Evolutionary conservation across 2,797 vertebrate species (phyloP), one percentile per base, ranked within the genome.

Genomic region (Lemur catta): DNA sequence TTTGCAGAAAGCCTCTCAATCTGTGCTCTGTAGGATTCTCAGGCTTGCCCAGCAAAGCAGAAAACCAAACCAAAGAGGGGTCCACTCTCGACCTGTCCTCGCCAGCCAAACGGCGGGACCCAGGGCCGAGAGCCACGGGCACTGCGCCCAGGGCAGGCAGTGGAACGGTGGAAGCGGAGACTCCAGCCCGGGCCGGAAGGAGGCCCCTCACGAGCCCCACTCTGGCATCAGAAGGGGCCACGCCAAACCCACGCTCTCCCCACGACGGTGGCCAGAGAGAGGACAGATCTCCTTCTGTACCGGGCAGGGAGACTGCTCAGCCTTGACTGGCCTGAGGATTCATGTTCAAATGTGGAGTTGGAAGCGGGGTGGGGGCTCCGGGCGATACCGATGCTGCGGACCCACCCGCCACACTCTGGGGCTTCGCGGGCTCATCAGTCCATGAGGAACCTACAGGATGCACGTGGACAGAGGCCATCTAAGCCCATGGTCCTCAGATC

Each of bases 111-210:
- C 2, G 4, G 55, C 82, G 12, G 0, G 35, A 28, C 61, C 22
- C 28, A 13, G 71, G n/a, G 2, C 41, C n/a, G 30, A 84, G 38
- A 6, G 5, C 20, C 2, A 1, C 2, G 13, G 38, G 75, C 1
- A 10, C n/a, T 4, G 71, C 41, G 91, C 79, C 43, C 0, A 88
- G 57, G 41, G n/a, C 22, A 26, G 30, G 46, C 33, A 20, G 63
- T 0, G 43, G 43, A 10, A 43, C 43, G 43, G 7, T 2, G 22
- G 30, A 28, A 67, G 69, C 20, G 4, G 30, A 74, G 30, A 35
- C 7, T 22, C 2, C 50, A 1, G 13, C n/a, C 63, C 0, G 0
- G 43, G 41, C 6, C 1, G 12, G 28, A 35, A 55, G 48, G 30
- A 4, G 4, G 20, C 0, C 2, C 71, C 46, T 67, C 52, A 13